Conservation (phyloP, 1,140 invertebrate genomes). For the Leptopilina boulardi region DNA sequence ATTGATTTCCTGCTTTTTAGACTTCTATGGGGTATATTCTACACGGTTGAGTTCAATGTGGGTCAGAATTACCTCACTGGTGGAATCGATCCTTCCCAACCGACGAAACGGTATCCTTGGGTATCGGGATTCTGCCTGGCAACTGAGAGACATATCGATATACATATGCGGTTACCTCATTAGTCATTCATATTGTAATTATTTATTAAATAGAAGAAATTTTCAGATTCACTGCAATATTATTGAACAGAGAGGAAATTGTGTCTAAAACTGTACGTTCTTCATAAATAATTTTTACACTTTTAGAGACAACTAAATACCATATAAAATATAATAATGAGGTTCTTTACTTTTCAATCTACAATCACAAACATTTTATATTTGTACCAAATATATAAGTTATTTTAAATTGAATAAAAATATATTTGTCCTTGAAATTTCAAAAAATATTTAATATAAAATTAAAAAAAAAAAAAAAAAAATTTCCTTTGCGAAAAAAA, state of each 20-base stretch:
- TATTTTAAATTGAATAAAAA: no score
- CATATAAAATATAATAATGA: no score
- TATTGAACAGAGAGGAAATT: not conserved
- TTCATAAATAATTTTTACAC: not conserved
- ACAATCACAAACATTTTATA: no score
- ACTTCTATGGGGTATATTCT: not conserved
- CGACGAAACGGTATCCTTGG: constrained; percentile 48
- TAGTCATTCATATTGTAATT: constrained; percentile 51
- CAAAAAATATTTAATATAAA: no score
- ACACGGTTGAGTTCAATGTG: constrained; percentile 42
- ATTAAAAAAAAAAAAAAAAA: no score
- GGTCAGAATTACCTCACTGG: constrained; percentile 47
- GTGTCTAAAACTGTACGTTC: not conserved
- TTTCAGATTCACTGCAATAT: not conserved
- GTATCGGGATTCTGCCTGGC: constrained; percentile 56
- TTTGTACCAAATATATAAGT: no score
- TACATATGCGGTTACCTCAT: constrained; percentile 54
- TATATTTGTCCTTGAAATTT: no score
- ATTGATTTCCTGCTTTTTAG: constrained; percentile 26
- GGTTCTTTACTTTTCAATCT: no score
- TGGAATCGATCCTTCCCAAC: constrained; percentile 56
- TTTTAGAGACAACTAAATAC: no score
- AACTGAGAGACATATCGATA: constrained; percentile 55
- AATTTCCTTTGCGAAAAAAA: no score
- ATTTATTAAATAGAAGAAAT: constrained; percentile 49